phyloP scores from a whole-genome alignment of 30 jellyfish, hydroid and myxozoan species.

The Nemopilema nomurai region DNA sequence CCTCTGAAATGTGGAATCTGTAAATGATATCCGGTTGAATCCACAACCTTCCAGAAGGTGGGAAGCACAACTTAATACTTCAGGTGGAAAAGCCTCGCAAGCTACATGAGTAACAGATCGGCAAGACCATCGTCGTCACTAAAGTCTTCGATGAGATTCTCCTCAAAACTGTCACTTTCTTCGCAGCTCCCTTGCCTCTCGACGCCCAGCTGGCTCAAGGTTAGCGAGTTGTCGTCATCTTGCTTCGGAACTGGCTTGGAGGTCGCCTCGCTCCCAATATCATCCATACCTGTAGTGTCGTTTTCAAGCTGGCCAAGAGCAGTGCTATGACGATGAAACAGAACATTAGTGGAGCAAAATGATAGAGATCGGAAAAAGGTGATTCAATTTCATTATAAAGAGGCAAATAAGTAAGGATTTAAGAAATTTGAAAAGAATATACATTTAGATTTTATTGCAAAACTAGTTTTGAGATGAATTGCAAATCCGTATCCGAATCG shows the following conservation, averaged over 20 bases:
- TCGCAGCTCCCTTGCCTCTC: constrained; percentile 32
- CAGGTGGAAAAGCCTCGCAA: no score
- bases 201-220: constrained; percentile 31
- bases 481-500: neutral
- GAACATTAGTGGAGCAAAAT: no score
- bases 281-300: constrained; percentile 12
- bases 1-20: no score
- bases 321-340: neutral
- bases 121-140: constrained; percentile 55
- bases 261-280: constrained; percentile 3
- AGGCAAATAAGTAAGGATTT: no score
- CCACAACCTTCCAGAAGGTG: no score
- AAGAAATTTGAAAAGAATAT: no score
- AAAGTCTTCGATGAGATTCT: constrained; percentile 42
- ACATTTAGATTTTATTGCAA: neutral
- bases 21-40: no score
- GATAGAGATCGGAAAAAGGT: no score
- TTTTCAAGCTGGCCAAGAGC: constrained; percentile 20
- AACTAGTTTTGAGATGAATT: no score
- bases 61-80: no score
- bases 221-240: constrained; percentile 18
- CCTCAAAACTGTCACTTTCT: constrained; percentile 43
- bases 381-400: no score
- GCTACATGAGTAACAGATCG: constrained; percentile 4
- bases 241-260: neutral